A percentile compares a stretch with the other conserved stretches of the same genome.
These are phyloP conservation scores for Gadus chalcogrammus DNA, from an alignment of 2,113 vertebrate species.

Conservation along the genomic window DNA sequence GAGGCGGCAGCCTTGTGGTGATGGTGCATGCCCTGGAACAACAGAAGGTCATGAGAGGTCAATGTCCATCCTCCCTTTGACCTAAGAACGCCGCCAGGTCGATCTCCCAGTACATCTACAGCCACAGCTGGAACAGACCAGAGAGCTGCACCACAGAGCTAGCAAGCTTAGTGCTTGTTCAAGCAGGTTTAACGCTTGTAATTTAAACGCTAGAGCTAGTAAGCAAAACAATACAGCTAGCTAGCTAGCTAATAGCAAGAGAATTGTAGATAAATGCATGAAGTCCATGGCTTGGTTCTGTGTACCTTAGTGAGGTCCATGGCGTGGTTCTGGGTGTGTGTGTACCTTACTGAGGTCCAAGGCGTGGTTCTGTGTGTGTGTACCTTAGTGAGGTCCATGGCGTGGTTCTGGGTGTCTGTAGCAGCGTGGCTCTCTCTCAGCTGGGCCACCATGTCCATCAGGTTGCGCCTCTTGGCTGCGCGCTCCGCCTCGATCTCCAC, in stretches of 20 bases:
- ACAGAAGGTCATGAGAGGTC: neutral
- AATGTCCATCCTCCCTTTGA: no score
- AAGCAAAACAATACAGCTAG: neutral
- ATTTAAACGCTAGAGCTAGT: neutral
- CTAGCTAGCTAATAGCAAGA: neutral
- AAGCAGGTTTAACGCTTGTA: neutral
- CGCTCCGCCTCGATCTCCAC: slow-evolving; percentile 98
- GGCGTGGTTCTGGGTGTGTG: no score
- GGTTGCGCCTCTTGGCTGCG: slow-evolving; percentile 93
- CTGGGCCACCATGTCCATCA: slow-evolving; percentile 99
- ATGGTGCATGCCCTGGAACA: slow-evolving; percentile 59
- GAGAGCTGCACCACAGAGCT: no score
- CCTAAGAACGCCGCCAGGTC: no score
- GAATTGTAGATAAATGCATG: no score
- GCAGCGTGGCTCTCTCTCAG: slow-evolving; percentile 91
- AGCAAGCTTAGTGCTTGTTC: neutral
- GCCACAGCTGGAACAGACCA: no score
- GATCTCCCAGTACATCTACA: no score
- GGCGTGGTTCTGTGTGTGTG: neutral
- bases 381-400: slow-evolving; percentile 80
- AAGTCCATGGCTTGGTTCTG: no score
- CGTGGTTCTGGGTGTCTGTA: slow-evolving; percentile 81
- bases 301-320: no score
- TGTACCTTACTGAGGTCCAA: no score
- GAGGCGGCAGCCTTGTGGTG: slow-evolving; percentile 81